These are phyloP conservation scores for Lycia hirtaria DNA, from an alignment of 2,888 invertebrate genomes.

Conservation along the genomic window DNA sequence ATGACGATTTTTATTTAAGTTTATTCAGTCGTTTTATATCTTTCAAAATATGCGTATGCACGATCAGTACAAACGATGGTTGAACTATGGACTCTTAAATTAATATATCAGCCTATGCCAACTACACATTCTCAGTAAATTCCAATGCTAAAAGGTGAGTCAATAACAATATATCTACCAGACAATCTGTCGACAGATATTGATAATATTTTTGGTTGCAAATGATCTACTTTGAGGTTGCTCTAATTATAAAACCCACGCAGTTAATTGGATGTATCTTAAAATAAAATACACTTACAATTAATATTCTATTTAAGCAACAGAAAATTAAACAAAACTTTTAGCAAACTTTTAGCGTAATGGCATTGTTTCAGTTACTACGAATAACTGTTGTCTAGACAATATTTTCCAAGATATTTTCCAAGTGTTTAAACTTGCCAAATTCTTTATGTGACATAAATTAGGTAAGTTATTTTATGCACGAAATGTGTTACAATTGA, in stretches of 20 bases:
- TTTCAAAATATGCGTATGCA: no score
- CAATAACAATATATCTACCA: slow-evolving; percentile 10
- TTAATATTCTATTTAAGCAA: slow-evolving; percentile 6
- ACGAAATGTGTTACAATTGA: slow-evolving; percentile 9
- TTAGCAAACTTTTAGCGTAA: slow-evolving; percentile 15
- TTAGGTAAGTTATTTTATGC: slow-evolving; percentile 3
- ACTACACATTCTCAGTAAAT: slow-evolving; percentile 12
- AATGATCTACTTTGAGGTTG: not conserved
- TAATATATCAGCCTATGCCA: slow-evolving; percentile 3
- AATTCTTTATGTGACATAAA: slow-evolving; percentile 16
- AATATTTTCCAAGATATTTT: no score
- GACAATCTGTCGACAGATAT: slow-evolving; percentile 6
- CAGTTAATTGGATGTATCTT: slow-evolving; percentile 4
- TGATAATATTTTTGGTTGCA: slow-evolving; percentile 1
- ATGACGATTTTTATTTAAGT: no score
- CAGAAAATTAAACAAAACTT: slow-evolving; percentile 2
- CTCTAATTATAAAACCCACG: slow-evolving; percentile 12
- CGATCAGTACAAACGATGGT: no score
- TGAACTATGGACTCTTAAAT: not conserved
- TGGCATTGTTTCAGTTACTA: slow-evolving; percentile 18
- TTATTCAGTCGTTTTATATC: no score
- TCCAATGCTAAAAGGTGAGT: slow-evolving; percentile 6
- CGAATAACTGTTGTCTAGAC: slow-evolving; percentile 7
- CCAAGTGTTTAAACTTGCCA: slow-evolving; percentile 7
- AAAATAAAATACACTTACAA: slow-evolving; percentile 8